A percentile compares a stretch with the other conserved stretches of the same genome.
Conservation (phyloP, 2,888 invertebrate species). For the Syritta pipiens region DNA sequence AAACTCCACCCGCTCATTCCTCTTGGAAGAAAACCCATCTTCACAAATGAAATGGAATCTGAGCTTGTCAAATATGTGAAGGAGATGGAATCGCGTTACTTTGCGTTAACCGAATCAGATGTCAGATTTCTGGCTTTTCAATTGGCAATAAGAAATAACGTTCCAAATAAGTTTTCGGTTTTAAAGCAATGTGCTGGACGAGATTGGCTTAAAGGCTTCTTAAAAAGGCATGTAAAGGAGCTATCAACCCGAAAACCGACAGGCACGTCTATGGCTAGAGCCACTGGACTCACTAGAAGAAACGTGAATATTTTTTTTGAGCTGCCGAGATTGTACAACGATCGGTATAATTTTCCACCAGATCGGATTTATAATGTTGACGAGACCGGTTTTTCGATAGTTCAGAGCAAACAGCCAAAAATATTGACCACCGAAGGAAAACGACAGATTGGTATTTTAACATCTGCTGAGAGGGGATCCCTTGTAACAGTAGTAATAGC, state of each 20-base stretch:
- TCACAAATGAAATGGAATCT: too few relatives aligned
- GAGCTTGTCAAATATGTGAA: slow-evolving; percentile 34
- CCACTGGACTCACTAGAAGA: slow-evolving; percentile 18
- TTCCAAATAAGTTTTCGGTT: slow-evolving; percentile 36
- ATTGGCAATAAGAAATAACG: slow-evolving; percentile 35
- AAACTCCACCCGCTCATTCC: too few relatives aligned
- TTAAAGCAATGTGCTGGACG: slow-evolving; percentile 25
- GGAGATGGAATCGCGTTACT: slow-evolving; percentile 49
- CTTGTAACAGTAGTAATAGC: too few relatives aligned
- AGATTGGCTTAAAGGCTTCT: slow-evolving; percentile 28
- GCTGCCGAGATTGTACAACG: too few relatives aligned
- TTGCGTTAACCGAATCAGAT: slow-evolving; percentile 33
- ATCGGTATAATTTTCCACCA: too few relatives aligned
- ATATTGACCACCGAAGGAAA: not conserved
- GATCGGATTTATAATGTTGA: too few relatives aligned
- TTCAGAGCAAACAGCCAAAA: slow-evolving; percentile 1
- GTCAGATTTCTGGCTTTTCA: slow-evolving; percentile 39
- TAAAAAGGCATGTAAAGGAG: slow-evolving; percentile 10
- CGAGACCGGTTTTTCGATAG: not conserved
- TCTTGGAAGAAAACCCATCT: too few relatives aligned
- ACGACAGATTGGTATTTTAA: not conserved
- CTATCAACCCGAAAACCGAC: slow-evolving; percentile 10
- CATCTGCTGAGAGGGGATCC: too few relatives aligned
- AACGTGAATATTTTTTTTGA: too few relatives aligned
- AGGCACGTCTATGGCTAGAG: slow-evolving; percentile 16